Base-by-base conservation (phyloP, 2,888 invertebrate species). In the Drosophila mayaguana region DNA sequence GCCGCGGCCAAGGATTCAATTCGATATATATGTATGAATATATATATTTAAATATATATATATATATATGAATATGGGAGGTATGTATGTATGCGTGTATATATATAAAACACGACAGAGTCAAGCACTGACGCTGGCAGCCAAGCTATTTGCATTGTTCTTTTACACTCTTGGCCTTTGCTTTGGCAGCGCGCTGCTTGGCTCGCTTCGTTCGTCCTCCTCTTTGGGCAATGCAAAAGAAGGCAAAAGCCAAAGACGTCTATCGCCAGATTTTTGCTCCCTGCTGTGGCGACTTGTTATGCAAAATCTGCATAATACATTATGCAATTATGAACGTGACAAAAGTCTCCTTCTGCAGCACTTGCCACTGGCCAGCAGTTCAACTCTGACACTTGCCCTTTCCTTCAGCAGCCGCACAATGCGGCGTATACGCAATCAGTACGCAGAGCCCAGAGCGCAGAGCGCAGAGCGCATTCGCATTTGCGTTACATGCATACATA, bases 251-350 rank as follows among this genome's bases (percentile, higher is more conserved):
- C 53, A 77, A 77, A 72, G 72, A 50, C 59, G 63, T 60, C 66
- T 61, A 75, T 75, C 62, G 78, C 64, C 75, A 79, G 79, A 76
- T 78, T 79, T 71, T 68, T 62, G 59, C 63, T 40, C 54, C 65
- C 70, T 69, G 78, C 83, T 67, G 64, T 46, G 64, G 66, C 81
- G 81, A 86, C 83, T 84, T 83, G 83, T 81, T 84, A 86, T 86
- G 89, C 78, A 76, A 88, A 88, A 88, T 84, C 85, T 84, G 83
- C 83, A 84, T 84, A 84, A 84, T 88, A 84, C 83, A 84, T 84
- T 84, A 86, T 84, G 84, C 87, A 84, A 84, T 84, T 84, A 84
- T 84, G 84, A 83, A 81, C 87, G 83, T 88, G 89, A 84, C 87
- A 84, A 81, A 86, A 75, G 72, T 82, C 67, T 46, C 59, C 68